Base-by-base conservation (phyloP, 92 coral and sea anemone genomes). In the Zoanthus solanderi region DNA sequence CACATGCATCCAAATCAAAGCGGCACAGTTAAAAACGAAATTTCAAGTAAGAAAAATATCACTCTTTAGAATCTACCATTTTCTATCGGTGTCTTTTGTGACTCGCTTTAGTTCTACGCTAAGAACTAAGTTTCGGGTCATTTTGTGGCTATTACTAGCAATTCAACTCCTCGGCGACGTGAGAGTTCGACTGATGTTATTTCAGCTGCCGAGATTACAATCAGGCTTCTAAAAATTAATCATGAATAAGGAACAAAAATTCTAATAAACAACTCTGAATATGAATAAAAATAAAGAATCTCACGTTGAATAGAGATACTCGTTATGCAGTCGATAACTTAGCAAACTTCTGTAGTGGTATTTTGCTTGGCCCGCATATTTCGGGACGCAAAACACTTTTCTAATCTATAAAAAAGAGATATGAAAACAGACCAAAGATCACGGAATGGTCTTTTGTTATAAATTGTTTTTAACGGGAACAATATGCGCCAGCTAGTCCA, bases 181-280 rank as follows among this genome's bases (percentile, higher is more conserved):
- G 85, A 81, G 85, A 81, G 75, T 46, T 66, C 45, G 50, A 6
- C 75, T n/a, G 17, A 58, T 81, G 85, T 81, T 81, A 71, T 81
- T 81, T 81, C 85, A 81, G 85, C 85, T 81, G 85, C 75, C 74
- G 58, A 81, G 85, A 81, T 81, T 65, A 81, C 75, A 81, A 81
- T 81, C 85, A 68, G 75, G 61, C 71, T 81, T 81, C 75, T 81
- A 81, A 81, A 71, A 81, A 81, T 65, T 81, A 81, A 67, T 63
- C 85, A 73, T 81, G 85, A 81, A 81, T 81, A 81, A 54, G 52
- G 63, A 71, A 81, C 76, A 81, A 63, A 81, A 81, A 81, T 81
- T 81, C 85, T 81, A 81, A 81, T 81, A 81, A 81, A 63, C 85
- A 81, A 65, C 85, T 53, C 75, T 65, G 63, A 45, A 37, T 67